These are phyloP conservation scores for Mirounga angustirostris DNA, from an alignment of 2,113 vertebrate species.

Conservation along the genomic window DNA sequence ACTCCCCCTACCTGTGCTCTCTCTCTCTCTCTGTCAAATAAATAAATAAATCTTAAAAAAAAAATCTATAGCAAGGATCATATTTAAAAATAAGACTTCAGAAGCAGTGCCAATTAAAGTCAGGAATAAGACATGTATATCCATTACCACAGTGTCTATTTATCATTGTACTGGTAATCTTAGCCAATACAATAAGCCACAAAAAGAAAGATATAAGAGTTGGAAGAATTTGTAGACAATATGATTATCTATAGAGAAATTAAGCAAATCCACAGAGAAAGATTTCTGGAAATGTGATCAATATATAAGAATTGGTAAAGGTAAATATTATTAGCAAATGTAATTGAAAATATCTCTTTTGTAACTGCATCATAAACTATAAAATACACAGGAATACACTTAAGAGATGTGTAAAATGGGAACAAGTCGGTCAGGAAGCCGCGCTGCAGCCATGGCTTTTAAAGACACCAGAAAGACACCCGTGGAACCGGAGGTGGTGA, in stretches of 20 bases:
- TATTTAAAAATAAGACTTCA: slow-evolving; percentile 13
- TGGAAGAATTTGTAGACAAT: neutral
- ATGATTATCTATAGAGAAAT: neutral
- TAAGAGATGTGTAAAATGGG: neutral
- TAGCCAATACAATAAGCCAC: neutral
- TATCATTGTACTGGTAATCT: neutral
- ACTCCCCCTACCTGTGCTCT: too few relatives aligned
- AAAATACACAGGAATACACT: neutral
- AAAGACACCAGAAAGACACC: too few relatives aligned
- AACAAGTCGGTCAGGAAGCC: too few relatives aligned
- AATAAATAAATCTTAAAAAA: neutral
- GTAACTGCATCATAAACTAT: neutral
- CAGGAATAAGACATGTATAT: slow-evolving; percentile 3
- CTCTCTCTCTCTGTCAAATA: too few relatives aligned
- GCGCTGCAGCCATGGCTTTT: too few relatives aligned
- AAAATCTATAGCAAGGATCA: neutral
- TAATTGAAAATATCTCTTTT: neutral
- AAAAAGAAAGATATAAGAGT: neutral
- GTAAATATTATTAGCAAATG: neutral
- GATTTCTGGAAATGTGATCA: neutral
- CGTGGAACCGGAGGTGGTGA: too few relatives aligned
- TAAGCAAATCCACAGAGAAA: neutral
- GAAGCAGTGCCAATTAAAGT: slow-evolving; percentile 10
- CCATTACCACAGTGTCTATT: neutral
- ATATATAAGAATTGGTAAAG: neutral